Evolutionary conservation across 2,113 vertebrate genomes (phyloP).

Genomic region (Chloropsis hardwickii): DNA sequence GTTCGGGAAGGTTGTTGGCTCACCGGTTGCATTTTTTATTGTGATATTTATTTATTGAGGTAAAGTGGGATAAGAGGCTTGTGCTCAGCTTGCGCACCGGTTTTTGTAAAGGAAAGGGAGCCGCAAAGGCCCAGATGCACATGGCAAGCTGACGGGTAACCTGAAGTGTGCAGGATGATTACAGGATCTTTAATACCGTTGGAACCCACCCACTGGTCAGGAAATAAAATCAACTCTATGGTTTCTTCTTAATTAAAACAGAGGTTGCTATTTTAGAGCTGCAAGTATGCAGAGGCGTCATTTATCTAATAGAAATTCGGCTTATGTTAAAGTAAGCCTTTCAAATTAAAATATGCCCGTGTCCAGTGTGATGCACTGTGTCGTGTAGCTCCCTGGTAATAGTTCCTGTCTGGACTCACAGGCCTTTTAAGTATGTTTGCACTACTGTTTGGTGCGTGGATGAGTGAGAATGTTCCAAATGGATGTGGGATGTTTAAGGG

Average conservation of each 20-base stretch:
- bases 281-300: neutral
- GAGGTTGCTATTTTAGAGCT: neutral
- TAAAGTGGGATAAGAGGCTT: neutral
- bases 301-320: neutral
- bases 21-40: neutral
- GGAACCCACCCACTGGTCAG: neutral
- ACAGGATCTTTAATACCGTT: neutral
- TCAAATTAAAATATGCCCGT: fast-evolving
- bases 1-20: neutral
- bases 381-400: neutral
- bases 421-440: neutral
- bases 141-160: neutral
- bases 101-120: neutral
- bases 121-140: neutral
- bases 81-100: fast-evolving
- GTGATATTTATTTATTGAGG: neutral
- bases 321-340: neutral
- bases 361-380: neutral
- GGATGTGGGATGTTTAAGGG: neutral
- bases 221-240: neutral
- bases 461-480: neutral
- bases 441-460: neutral
- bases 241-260: neutral
- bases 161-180: neutral
- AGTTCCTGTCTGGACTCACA: neutral